Percentiles rank a stretch among this genome's conserved stretches.
These are phyloP conservation scores for Trachops cirrhosus DNA, from an alignment of 2,797 vertebrate species.

Conservation along the genomic window DNA sequence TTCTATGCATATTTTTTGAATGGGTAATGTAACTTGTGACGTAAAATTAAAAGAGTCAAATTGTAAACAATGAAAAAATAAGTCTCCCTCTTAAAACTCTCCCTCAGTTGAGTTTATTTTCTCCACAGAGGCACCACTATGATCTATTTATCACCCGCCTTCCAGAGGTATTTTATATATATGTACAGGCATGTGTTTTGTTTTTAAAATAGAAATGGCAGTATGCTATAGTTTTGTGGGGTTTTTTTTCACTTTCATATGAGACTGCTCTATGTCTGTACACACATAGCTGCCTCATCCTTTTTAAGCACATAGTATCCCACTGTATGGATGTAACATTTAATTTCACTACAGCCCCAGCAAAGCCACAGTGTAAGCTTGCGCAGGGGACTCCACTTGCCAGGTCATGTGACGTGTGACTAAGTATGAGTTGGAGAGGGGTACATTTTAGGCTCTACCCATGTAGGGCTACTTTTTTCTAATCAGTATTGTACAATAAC, in stretches of 20 bases:
- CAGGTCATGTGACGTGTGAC: neutral
- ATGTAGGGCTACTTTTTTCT: neutral
- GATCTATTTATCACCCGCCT: neutral
- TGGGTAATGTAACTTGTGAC: neutral
- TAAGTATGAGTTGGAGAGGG: neutral
- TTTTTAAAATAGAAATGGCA: conserved; percentile 18
- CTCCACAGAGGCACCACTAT: neutral
- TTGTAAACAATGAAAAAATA: neutral
- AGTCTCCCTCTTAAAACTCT: neutral
- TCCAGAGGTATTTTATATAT: neutral
- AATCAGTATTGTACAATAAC: neutral
- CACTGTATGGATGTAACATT: neutral
- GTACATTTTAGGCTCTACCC: neutral
- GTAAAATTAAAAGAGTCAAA: conserved; percentile 23
- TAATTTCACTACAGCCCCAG: neutral
- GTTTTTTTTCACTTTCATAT: neutral
- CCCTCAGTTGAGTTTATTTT: neutral
- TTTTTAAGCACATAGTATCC: neutral
- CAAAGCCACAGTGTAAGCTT: neutral
- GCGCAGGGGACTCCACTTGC: neutral
- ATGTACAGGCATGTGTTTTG: neutral
- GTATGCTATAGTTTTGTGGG: neutral
- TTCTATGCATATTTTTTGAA: conserved; percentile 1
- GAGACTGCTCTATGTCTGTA: neutral
- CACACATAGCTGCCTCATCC: neutral